Base-by-base conservation (phyloP, 2,797 vertebrate genomes). In the Setipinna tenuifilis region DNA sequence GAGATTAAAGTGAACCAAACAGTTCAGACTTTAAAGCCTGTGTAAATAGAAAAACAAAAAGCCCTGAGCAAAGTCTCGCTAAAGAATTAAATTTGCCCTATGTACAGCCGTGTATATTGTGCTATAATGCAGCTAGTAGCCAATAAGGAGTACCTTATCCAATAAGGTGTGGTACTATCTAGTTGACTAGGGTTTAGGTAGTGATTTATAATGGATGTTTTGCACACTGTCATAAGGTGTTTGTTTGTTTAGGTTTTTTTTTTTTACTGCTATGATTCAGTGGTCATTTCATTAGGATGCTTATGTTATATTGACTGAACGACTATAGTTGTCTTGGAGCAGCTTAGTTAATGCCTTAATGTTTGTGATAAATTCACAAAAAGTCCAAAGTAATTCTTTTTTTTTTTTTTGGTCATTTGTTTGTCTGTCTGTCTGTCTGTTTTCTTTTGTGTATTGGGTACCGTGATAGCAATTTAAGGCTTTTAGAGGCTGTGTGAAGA, bases 241-340 rank as follows among this genome's bases (percentile, higher is more conserved):
- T 78, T 78, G 68, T 75, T 41, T 75, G 50, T 54, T 14, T 54
- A 54, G 50, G 50, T 31, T 71, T 71, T 71, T 35, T 35, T 16
- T 6, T 78, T 78, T 19, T 21, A 78, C 17, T 44, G 35, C 17
- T 78, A 41, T 78, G 71, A 44, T 41, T 78, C 71, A 41, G 71
- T 78, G 71, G 71, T 78, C 71, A 78, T 78, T 78, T 78, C 71
- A 78, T 78, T 78, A 78, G 71, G 71, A 78, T 78, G 61, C 14
- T 25, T 65, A 17, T 78, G 35, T 78, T 78, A 78, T 44, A 44
- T 78, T 44, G 35, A 78, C 71, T 78, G 71, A 78, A 19, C 19
- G 35, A 44, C 71, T 44, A 78, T 78, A 44, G 71, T 78, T 78
- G 71, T 78, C 35, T 44, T 21, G 21, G 71, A 41, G 35, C 71